Evolutionary conservation across 2,888 invertebrate species (phyloP).

Genomic region (Thecophora atra): DNA sequence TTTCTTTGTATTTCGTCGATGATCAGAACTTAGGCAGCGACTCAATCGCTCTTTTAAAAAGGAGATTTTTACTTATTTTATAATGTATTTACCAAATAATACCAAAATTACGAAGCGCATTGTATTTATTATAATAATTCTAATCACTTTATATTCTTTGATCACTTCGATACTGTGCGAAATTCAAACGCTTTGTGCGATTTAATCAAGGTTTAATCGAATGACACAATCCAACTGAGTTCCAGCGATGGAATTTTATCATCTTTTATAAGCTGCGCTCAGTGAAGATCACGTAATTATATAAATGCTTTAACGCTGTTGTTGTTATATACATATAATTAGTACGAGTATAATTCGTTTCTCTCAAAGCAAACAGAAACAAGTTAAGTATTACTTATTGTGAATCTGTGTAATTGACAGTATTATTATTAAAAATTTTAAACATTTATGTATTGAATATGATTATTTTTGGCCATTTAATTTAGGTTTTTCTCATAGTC

Average conservation of each 20-base stretch:
- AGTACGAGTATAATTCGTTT: slow-evolving; percentile 11
- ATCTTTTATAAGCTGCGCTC: slow-evolving; percentile 51
- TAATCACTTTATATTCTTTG: slow-evolving; percentile 2
- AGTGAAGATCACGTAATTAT: slow-evolving; percentile 33
- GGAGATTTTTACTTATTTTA: too few species aligned
- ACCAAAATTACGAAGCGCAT: slow-evolving; percentile 58
- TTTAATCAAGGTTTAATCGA: slow-evolving; percentile 36
- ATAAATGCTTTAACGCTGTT: slow-evolving; percentile 12
- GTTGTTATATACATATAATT: neutral
- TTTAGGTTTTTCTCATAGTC: too few species aligned
- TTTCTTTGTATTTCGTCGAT: too few species aligned
- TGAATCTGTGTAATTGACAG: neutral
- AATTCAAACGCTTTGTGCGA: slow-evolving; percentile 40
- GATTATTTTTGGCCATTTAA: too few species aligned
- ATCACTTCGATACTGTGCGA: neutral
- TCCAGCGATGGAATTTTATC: slow-evolving; percentile 48
- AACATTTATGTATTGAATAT: slow-evolving; percentile 10
- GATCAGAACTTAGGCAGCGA: neutral
- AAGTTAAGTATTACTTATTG: slow-evolving; percentile 20
- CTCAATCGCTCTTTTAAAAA: too few species aligned
- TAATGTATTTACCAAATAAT: slow-evolving; percentile 50
- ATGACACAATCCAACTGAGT: slow-evolving; percentile 54
- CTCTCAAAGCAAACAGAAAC: neutral
- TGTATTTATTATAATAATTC: slow-evolving; percentile 47
- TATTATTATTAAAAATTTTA: neutral